Percentiles rank a stretch among this genome's conserved stretches.
These are phyloP conservation scores for Ruditapes philippinarum DNA, from an alignment of 1,140 invertebrate species.

Conservation along the genomic window DNA sequence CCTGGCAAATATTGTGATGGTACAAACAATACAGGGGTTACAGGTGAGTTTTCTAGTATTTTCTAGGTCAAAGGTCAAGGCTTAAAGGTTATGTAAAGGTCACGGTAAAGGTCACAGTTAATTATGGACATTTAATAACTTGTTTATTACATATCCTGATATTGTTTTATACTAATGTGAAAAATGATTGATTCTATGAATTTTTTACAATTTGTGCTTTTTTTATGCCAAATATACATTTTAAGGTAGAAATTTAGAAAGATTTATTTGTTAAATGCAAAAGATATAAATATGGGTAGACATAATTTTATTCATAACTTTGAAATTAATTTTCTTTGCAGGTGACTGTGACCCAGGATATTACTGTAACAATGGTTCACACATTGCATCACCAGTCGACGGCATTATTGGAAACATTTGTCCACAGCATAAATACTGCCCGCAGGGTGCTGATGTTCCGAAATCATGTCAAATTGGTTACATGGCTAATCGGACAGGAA, in stretches of 20 bases:
- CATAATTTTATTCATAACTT: no score
- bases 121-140: no score
- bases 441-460: slow-evolving; percentile 74
- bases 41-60: slow-evolving; percentile 77
- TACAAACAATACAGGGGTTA: slow-evolving; percentile 76
- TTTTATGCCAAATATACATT: no score
- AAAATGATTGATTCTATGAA: no score
- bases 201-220: no score
- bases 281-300: no score
- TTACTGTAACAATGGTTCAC: slow-evolving; percentile 81
- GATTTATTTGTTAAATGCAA: no score
- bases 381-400: slow-evolving; percentile 78
- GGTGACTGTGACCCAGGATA: slow-evolving; percentile 80
- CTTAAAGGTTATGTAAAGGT: no score
- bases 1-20: slow-evolving; percentile 84
- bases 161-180: no score
- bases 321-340: slow-evolving; percentile 56
- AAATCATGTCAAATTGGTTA: slow-evolving; percentile 78
- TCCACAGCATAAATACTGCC: slow-evolving; percentile 80
- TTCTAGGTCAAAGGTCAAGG: neutral
- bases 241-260: no score
- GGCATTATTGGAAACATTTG: slow-evolving; percentile 81
- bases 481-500: slow-evolving; percentile 83
- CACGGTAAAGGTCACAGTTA: no score
- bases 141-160: no score